Percentiles rank a stretch among this genome's conserved stretches.
Conservation (phyloP, 1,140 invertebrate species). For the Ditylenchus dipsaci region DNA sequence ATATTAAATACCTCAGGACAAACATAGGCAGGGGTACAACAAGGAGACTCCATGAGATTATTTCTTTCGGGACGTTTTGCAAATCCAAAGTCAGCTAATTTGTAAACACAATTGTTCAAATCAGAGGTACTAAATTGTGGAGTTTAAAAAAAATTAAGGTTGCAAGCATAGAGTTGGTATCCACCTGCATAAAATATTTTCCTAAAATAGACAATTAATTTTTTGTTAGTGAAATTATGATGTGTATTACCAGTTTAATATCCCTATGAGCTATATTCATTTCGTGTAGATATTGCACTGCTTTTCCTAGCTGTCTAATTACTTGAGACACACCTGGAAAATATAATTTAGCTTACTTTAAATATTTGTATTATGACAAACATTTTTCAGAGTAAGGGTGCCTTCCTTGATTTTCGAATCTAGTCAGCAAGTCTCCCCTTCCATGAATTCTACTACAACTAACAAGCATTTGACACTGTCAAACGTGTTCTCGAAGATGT, state of each 20-base stretch:
- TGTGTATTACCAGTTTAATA: conserved; percentile 64
- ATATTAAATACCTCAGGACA: conserved; percentile 75
- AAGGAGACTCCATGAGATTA: conserved; percentile 85
- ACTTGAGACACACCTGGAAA: conserved; percentile 78
- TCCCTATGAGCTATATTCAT: conserved; percentile 93
- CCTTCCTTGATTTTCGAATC: conserved; percentile 50
- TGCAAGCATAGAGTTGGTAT: background rate
- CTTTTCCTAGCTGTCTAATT: conserved; percentile 89
- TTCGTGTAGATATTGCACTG: conserved; percentile 88
- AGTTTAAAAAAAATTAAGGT: background rate
- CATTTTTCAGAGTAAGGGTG: conserved; percentile 51
- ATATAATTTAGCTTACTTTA: background rate
- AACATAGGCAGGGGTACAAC: conserved; percentile 97
- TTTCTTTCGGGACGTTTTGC: conserved; percentile 80
- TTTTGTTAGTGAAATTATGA: too few relatives aligned
- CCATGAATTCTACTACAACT: conserved; percentile 97
- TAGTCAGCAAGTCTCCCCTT: conserved; percentile 87
- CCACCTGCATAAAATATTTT: conserved; percentile 75
- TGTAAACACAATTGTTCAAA: conserved; percentile 70
- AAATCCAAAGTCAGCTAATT: conserved; percentile 98
- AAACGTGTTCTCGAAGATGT: conserved; percentile 93
- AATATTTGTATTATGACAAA: background rate
- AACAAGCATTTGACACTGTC: conserved; percentile 81
- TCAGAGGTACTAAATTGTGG: conserved; percentile 57
- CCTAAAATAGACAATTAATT: conserved; percentile 60